Base-by-base conservation (phyloP, 1,140 invertebrate species). In the Cephus cinctus region DNA sequence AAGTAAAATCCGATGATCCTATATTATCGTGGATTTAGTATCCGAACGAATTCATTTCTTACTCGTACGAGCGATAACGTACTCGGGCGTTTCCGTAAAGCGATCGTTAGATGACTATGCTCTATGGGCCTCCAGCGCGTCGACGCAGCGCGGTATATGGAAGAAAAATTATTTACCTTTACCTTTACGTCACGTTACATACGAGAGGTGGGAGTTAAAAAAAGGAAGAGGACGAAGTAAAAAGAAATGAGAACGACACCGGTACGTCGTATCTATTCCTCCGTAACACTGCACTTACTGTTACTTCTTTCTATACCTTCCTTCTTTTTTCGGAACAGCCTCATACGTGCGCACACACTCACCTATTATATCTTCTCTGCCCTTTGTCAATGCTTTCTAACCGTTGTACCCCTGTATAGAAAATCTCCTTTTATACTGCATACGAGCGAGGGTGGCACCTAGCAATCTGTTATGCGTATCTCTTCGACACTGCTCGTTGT, bases 1-100 rank as follows among this genome's bases (percentile, higher is more conserved):
- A n/a, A n/a, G n/a, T n/a, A n/a, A n/a, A n/a, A n/a, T n/a, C n/a
- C n/a, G n/a, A n/a, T n/a, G n/a, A n/a, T n/a, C n/a, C n/a, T n/a
- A n/a, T n/a, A n/a, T n/a, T n/a, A n/a, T n/a, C n/a, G n/a, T n/a
- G n/a, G n/a, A n/a, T n/a, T n/a, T n/a, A n/a, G n/a, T n/a, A n/a
- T n/a, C n/a, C n/a, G n/a, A n/a, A n/a, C n/a, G n/a, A n/a, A n/a
- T n/a, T n/a, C n/a, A n/a, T n/a, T n/a, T n/a, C n/a, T n/a, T 60
- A 47, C 45, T 50, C 27, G 42, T 43, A 43, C 57, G 43, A 56
- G 48, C 43, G 53, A 60, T 56, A 53, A 51, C 40, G 47, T 31
- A 50, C 57, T 69, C 67, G 69, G 69, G 55, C 51, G 60, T 68
- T 67, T 69, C 67, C 69, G 69, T 56, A 43, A 48, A 43, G 50